Evolutionary conservation across 2,797 vertebrate species (phyloP).

Genomic region (Halcyon smyrnensis): DNA sequence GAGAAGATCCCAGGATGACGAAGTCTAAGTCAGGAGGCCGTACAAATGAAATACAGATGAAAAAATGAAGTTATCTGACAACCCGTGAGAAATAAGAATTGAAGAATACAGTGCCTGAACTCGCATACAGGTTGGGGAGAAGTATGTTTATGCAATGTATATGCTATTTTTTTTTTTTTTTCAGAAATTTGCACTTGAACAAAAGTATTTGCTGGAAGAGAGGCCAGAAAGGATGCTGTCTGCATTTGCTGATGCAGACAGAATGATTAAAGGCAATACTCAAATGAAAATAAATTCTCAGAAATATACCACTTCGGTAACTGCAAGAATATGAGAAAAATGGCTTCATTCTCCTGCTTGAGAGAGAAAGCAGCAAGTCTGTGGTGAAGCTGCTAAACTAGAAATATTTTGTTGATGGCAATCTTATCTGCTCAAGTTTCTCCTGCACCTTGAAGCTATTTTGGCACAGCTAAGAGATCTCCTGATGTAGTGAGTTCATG

Average conservation of each 20-base stretch:
- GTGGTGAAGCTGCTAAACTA: neutral
- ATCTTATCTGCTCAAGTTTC: neutral
- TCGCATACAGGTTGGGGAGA: neutral
- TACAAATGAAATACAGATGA: neutral
- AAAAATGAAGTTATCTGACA: neutral
- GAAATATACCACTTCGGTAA: neutral
- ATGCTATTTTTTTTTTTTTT: neutral
- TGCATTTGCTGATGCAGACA: neutral
- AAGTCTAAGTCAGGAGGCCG: neutral
- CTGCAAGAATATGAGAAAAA: neutral
- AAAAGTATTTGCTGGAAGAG: neutral
- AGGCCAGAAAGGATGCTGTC: neutral
- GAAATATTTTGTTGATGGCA: neutral
- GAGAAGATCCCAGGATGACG: neutral
- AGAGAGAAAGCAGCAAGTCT: neutral
- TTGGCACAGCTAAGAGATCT: neutral
- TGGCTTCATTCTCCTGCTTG: neutral
- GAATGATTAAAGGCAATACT: neutral
- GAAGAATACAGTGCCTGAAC: neutral
- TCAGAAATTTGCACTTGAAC: neutral
- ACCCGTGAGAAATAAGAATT: neutral
- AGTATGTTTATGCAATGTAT: neutral
- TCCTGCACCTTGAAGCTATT: conserved; percentile 13
- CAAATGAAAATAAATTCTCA: neutral
- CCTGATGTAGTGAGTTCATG: neutral